Conservation (phyloP, 2,888 invertebrate species). For the Trachelus stipa region DNA sequence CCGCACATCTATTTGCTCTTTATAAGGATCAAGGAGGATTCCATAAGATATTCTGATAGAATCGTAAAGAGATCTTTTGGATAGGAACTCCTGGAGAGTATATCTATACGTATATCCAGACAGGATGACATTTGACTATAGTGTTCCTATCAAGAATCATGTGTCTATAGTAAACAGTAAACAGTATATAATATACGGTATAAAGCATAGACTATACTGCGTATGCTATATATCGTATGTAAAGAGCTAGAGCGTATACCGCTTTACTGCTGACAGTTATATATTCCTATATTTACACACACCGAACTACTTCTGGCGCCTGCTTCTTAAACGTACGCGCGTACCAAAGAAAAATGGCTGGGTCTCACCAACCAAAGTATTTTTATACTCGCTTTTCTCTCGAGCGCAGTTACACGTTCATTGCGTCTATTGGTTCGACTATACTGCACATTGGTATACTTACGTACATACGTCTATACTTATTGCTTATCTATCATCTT, state of each 20-base stretch:
- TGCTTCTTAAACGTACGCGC: not conserved
- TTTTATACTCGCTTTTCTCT: not conserved
- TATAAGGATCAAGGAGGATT: not conserved
- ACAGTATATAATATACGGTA: not conserved
- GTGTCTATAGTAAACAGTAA: not conserved
- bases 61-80: not conserved
- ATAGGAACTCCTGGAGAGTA: not conserved
- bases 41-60: not conserved
- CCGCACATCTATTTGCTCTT: conserved; percentile 28
- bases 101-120: not conserved
- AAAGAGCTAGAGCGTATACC: not conserved
- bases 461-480: not conserved
- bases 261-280: not conserved
- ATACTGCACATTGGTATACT: not conserved
- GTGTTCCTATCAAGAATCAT: not conserved
- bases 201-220: not conserved
- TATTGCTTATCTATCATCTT: not conserved
- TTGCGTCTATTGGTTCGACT: not conserved
- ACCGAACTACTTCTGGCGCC: not conserved
- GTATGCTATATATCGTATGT: not conserved
- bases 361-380: not conserved
- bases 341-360: not conserved
- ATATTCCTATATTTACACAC: not conserved
- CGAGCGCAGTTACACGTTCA: not conserved
- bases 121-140: not conserved